Base-by-base conservation (phyloP, 2,797 vertebrate species). In the Ara ararauna region DNA sequence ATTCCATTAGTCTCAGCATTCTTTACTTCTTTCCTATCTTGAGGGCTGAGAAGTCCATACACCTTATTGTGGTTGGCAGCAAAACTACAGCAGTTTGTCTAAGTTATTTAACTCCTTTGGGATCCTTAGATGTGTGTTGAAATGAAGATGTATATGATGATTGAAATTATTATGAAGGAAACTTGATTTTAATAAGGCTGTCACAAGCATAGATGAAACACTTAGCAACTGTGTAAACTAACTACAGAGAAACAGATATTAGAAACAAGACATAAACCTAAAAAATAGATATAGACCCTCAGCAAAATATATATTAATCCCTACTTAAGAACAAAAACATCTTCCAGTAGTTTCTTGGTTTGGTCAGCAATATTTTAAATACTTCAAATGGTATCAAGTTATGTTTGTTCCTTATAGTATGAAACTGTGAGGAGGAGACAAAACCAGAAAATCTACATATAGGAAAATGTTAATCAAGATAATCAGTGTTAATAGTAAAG, bases 21-120 rank as follows among this genome's bases (percentile, higher is more conserved):
- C 47, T 85, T 91, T 53, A 36, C 32, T 92, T 81, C 20, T 75
- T 75, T 86, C 76, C 54, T 95, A 58, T 53, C 79, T 96, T 68
- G 76, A 73, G 53, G 47, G 36, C 30, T 72, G 38, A 89, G 36
- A 19, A 71, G 20, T 42, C 10, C 0, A 3, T 73, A 48, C 8
- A 65, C 21, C 61, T 79, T 80, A 74, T 36, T 80, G 48, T 47
- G 9, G 48, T 36, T 83, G 65, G 32, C 86, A 84, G 50, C 5
- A 94, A 89, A 89, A 72, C 32, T n/a, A 26, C 34, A 76, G 27
- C 6, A 4, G 30, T 73, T 96, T 74, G 18, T 85, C 27, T 58
- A 36, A 80, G 23, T 45, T 58, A 51, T 51, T 71, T 68, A 77
- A 86, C 15, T 9, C n/a, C 16, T 89, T 61, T 77, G 32, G 9